Evolutionary conservation across 2,113 vertebrate genomes (phyloP).

Genomic region (Sphaerodactylus townsendi): DNA sequence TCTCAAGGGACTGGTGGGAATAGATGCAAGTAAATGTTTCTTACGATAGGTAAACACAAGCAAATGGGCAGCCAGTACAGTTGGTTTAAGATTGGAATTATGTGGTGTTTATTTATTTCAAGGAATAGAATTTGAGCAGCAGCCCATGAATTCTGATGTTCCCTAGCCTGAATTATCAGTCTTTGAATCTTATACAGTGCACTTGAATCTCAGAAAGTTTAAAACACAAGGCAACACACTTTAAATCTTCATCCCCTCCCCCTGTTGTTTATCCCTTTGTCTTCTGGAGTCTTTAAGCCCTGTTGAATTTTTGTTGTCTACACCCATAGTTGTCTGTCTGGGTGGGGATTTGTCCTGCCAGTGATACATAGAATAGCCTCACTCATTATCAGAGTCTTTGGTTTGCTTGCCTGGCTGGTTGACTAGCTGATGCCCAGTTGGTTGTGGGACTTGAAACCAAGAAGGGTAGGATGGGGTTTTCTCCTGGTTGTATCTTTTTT

Average conservation of each 20-base stretch:
- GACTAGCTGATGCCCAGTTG: too few species aligned
- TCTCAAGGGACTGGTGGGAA: too few species aligned
- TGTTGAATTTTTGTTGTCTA: not conserved
- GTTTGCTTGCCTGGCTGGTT: too few species aligned
- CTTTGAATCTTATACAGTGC: not conserved
- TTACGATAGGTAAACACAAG: too few species aligned
- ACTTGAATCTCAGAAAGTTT: not conserved
- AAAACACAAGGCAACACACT: not conserved
- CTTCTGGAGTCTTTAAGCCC: not conserved
- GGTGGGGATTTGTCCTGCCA: too few species aligned
- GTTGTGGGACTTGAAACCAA: too few species aligned
- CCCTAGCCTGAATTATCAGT: not conserved
- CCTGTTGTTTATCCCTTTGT: not conserved
- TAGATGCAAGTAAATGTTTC: too few species aligned
- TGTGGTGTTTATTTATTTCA: not conserved
- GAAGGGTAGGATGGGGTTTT: too few species aligned
- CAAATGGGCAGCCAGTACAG: not conserved
- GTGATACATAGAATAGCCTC: too few species aligned
- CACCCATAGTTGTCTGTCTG: too few species aligned
- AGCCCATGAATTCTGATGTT: not conserved
- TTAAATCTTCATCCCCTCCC: not conserved
- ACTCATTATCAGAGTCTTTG: too few species aligned
- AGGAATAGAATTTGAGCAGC: not conserved
- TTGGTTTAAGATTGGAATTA: not conserved
- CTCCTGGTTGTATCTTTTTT: too few species aligned